Percentiles rank a stretch among this genome's conserved stretches.
Evolutionary conservation across 1,140 invertebrate genomes (phyloP).

Genomic region (Temnothorax nylanderi): DNA sequence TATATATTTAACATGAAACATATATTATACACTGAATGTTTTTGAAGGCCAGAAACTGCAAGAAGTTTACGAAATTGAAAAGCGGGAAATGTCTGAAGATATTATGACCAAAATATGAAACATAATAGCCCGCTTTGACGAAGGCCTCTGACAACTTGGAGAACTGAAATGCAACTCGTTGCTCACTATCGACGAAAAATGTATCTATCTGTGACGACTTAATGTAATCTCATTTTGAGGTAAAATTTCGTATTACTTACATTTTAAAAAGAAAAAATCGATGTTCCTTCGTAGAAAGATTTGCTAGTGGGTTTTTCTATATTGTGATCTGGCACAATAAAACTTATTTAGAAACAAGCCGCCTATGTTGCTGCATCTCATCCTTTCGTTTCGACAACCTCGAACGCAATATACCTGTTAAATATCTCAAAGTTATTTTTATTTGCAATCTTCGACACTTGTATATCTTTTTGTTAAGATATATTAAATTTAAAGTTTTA

Average conservation of each 20-base stretch:
- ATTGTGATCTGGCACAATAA: slow-evolving; percentile 47
- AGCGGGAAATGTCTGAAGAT: background rate
- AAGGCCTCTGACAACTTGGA: background rate
- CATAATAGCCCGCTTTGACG: background rate
- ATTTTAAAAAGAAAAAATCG: background rate
- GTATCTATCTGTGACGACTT: background rate
- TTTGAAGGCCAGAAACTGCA: background rate
- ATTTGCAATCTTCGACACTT: background rate
- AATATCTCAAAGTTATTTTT: background rate
- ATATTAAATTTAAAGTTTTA: background rate
- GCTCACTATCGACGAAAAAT: background rate
- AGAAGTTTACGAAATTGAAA: background rate
- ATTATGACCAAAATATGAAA: slow-evolving; percentile 9
- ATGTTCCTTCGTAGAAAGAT: slow-evolving; percentile 37
- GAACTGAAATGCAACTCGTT: background rate
- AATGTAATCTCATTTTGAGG: slow-evolving; percentile 9
- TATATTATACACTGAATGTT: background rate
- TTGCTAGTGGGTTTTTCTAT: slow-evolving; percentile 47
- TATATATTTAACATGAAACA: slow-evolving; percentile 25
- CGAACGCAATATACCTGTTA: background rate
- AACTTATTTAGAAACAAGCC: slow-evolving; percentile 25
- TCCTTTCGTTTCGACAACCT: background rate
- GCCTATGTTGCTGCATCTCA: background rate
- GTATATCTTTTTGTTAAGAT: background rate
- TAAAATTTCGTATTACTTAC: slow-evolving; percentile 13